These are phyloP conservation scores for Myathropa florea DNA, from an alignment of 2,888 invertebrate species.

Conservation along the genomic window DNA sequence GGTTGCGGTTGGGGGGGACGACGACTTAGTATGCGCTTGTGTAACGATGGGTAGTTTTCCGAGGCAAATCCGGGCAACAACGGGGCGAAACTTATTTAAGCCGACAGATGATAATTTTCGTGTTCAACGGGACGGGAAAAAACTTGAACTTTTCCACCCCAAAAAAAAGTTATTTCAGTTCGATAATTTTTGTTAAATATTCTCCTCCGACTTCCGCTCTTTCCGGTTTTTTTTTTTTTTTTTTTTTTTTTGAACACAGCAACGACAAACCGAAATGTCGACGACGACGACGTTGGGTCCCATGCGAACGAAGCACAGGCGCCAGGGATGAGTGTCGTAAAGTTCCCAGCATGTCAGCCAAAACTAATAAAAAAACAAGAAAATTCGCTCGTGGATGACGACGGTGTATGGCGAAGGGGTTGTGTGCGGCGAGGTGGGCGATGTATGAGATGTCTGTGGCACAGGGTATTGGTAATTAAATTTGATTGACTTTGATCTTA, in stretches of 20 bases:
- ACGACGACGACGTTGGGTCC: not conserved
- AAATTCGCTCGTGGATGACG: not conserved
- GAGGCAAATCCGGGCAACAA: not conserved
- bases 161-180: slow-evolving; percentile 16
- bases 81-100: slow-evolving; percentile 16
- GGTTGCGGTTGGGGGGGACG: not conserved
- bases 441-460: not conserved
- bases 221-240: too few relatives aligned
- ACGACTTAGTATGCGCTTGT: too few relatives aligned
- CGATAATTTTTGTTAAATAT: slow-evolving; percentile 38
- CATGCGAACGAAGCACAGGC: slow-evolving; percentile 30
- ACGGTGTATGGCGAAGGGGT: too few relatives aligned
- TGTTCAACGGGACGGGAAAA: not conserved
- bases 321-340: slow-evolving; percentile 43
- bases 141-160: not conserved
- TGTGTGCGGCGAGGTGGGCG: not conserved
- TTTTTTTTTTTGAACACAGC: too few relatives aligned
- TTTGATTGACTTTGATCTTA: slow-evolving; percentile 41
- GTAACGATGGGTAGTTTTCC: not conserved
- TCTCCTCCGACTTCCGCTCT: slow-evolving; percentile 14
- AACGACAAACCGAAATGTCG: not conserved
- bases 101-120: slow-evolving; percentile 30
- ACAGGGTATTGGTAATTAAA: slow-evolving; percentile 10
- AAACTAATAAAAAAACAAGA: slow-evolving; percentile 22
- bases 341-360: slow-evolving; percentile 35